Base-by-base conservation (phyloP, 2,797 vertebrate genomes). In the Sebastiscus albofasciatus region DNA sequence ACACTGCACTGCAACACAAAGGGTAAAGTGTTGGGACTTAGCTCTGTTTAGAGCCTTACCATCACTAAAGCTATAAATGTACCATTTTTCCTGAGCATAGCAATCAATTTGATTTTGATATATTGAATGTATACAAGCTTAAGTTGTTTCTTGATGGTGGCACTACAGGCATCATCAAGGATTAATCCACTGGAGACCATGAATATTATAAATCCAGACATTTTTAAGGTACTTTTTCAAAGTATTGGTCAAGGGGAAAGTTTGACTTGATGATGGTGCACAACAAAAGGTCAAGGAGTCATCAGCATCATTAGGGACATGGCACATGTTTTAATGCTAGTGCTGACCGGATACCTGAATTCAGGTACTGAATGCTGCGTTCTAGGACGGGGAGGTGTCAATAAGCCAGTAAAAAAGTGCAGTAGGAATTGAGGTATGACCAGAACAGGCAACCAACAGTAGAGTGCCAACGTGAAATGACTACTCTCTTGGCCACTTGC, bases 391-490 rank as follows among this genome's bases (percentile, higher is more conserved):
- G 22, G 22, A 39, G 33, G 42, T 46, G 42, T 46, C 42, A 61
- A 31, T 33, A 9, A 16, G 13, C 2, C 9, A 69, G n/a, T 4
- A 61, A 4, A 3, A 24, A 2, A 16, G 6, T 8, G 14, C 14
- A 9, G 29, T 34, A 24, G 34, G 70, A 77, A 75, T 36, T 16
- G 14, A 79, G 61, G 22, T 33, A 55, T 66, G 46, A 74, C 79
- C 66, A 72, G 31, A 80, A 75, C 69, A 85, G 80, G 64, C 60
- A 58, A 68, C 64, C 39, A 62, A 65, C 36, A 34, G 77, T 76
- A 55, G 16, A 5, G 65, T 11, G 52, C 55, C 18, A 12, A 29
- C 22, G 36, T 54, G 58, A 77, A 65, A 70, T 54, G 54, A 71
- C 72, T 56, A 26, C 34, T 73, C 64, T 72, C 42, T 52, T 61